Percentiles rank a stretch among this genome's conserved stretches.
These are phyloP conservation scores for Eurois occulta DNA, from an alignment of 2,888 invertebrate species.

Conservation along the genomic window DNA sequence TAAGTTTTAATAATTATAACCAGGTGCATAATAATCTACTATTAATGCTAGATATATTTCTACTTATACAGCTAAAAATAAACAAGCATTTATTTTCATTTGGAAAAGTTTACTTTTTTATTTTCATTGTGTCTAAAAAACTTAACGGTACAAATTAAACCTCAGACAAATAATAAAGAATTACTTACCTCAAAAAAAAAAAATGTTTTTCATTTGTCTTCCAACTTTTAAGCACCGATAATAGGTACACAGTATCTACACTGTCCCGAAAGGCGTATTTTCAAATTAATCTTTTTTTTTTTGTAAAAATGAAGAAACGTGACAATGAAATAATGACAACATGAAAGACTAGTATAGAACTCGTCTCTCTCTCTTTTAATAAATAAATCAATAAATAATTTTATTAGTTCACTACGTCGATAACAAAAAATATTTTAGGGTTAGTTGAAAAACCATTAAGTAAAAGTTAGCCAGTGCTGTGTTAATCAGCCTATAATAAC, in stretches of 20 bases:
- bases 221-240: background rate
- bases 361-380: too few relatives aligned
- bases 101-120: background rate
- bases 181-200: slow-evolving; percentile 27
- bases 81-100: background rate
- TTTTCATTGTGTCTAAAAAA: background rate
- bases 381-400: too few relatives aligned
- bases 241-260: background rate
- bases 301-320: background rate
- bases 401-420: background rate
- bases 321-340: background rate
- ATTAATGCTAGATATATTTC: background rate
- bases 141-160: slow-evolving; percentile 29
- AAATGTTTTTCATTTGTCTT: slow-evolving; percentile 17
- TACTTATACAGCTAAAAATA: slow-evolving; percentile 13
- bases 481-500: too few relatives aligned
- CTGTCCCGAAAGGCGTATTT: background rate
- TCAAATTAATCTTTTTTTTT: background rate
- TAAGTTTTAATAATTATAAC: slow-evolving; percentile 12
- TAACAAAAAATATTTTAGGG: background rate
- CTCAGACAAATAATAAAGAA: slow-evolving; percentile 32
- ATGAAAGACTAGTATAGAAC: background rate
- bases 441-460: background rate
- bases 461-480: background rate
- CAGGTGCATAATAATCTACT: slow-evolving; percentile 16